Conservation (phyloP, 2,797 vertebrate species). For the Coreius guichenoti region DNA sequence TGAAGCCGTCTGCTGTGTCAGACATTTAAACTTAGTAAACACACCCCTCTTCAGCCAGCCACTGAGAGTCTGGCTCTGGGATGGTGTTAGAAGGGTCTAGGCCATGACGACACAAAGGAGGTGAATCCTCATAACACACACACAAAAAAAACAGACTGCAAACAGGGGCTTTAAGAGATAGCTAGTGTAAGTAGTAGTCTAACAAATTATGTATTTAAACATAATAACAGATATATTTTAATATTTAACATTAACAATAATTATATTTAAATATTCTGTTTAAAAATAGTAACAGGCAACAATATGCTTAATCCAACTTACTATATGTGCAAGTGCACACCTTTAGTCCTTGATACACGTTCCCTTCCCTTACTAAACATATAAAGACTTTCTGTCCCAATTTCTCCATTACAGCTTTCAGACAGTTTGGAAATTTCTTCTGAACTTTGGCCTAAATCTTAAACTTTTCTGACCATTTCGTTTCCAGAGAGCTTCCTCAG, state of each 20-base stretch:
- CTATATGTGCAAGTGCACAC: background rate
- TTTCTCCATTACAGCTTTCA: constrained; percentile 6
- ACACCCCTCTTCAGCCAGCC: background rate
- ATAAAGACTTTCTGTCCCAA: background rate
- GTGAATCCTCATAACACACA: background rate
- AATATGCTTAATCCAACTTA: background rate
- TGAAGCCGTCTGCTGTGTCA: background rate
- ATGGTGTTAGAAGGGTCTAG: background rate
- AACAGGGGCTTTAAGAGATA: background rate
- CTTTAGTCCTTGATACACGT: background rate
- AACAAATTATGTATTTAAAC: background rate
- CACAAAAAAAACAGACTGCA: background rate
- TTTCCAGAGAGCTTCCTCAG: constrained; percentile 22
- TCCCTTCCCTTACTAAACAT: background rate
- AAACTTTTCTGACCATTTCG: background rate
- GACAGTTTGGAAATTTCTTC: constrained; percentile 1
- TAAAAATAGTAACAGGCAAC: background rate
- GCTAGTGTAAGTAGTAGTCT: background rate
- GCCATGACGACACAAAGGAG: background rate
- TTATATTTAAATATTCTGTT: background rate
- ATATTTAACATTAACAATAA: background rate
- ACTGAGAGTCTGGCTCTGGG: background rate
- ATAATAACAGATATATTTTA: background rate
- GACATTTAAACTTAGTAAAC: constrained; percentile 16
- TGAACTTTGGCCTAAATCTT: constrained; percentile 18